Percentiles rank a stretch among this genome's conserved stretches.
phyloP scores from a whole-genome alignment of 2,888 invertebrate genomes.

The Macrophya annulata region DNA sequence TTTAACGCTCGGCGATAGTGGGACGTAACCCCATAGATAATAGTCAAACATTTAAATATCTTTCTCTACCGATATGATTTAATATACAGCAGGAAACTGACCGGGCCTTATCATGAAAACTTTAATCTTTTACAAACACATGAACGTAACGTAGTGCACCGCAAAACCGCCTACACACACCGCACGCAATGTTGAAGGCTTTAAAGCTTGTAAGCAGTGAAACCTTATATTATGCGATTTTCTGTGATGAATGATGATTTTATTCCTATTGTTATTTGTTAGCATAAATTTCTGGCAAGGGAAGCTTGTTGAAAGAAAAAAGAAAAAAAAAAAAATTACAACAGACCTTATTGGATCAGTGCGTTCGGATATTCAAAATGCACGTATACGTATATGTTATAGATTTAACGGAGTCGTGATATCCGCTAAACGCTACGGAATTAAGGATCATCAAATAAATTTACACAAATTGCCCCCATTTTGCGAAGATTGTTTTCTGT shows the following conservation, averaged over 20 bases:
- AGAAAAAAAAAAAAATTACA: not conserved
- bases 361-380: not conserved
- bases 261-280: not conserved
- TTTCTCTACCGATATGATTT: not conserved
- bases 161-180: conserved; percentile 16
- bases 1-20: not conserved
- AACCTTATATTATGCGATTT: not conserved
- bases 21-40: not conserved
- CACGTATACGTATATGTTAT: too few species aligned
- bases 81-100: conserved; percentile 26
- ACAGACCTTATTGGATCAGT: not conserved
- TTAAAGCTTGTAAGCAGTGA: not conserved
- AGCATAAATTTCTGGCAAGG: not conserved
- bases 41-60: not conserved
- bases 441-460: not conserved
- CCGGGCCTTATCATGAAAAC: conserved; percentile 31
- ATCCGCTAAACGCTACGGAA: not conserved
- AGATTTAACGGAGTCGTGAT: not conserved
- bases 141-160: conserved; percentile 3
- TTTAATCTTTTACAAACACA: not conserved
- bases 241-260: not conserved
- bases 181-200: conserved; percentile 14
- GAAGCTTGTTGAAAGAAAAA: not conserved
- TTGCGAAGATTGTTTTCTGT: not conserved
- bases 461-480: not conserved